Evolutionary conservation across 1,140 invertebrate species (phyloP).

Genomic region (Ips nitidus): DNA sequence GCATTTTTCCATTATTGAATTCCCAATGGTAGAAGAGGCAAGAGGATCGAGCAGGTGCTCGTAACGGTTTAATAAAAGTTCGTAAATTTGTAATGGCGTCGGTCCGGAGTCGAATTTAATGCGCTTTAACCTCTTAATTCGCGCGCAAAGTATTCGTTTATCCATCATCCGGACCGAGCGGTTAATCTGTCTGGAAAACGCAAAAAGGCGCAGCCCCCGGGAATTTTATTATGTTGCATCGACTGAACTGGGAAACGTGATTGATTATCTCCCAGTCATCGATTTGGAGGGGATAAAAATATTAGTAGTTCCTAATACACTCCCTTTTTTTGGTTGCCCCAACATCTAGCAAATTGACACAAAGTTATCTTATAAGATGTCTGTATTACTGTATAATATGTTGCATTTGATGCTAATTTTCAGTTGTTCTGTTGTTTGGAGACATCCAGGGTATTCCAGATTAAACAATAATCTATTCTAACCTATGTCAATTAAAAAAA

Average conservation of each 20-base stretch:
- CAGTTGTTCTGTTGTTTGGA: too few species aligned
- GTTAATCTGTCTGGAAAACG: not conserved
- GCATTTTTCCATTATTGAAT: constrained; percentile 25
- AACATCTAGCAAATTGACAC: too few species aligned
- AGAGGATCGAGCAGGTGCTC: constrained; percentile 17
- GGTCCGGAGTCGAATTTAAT: not conserved
- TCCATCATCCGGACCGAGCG: not conserved
- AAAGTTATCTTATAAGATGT: too few species aligned
- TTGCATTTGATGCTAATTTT: too few species aligned
- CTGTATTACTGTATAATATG: too few species aligned
- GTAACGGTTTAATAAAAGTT: constrained; percentile 8
- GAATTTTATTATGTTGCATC: constrained; percentile 2
- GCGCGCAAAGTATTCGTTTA: not conserved
- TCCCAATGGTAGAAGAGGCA: constrained; percentile 2
- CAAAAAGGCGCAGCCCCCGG: not conserved
- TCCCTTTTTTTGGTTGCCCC: too few species aligned
- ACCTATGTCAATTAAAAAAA: too few species aligned
- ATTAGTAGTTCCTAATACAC: too few species aligned
- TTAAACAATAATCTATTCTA: too few species aligned
- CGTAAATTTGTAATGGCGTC: not conserved
- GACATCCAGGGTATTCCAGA: too few species aligned
- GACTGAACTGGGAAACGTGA: not conserved
- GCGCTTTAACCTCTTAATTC: not conserved
- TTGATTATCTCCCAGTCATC: not conserved
- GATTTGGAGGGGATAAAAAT: not conserved